phyloP scores from a whole-genome alignment of 1,140 invertebrate species.

The Camponotus vicinus region DNA sequence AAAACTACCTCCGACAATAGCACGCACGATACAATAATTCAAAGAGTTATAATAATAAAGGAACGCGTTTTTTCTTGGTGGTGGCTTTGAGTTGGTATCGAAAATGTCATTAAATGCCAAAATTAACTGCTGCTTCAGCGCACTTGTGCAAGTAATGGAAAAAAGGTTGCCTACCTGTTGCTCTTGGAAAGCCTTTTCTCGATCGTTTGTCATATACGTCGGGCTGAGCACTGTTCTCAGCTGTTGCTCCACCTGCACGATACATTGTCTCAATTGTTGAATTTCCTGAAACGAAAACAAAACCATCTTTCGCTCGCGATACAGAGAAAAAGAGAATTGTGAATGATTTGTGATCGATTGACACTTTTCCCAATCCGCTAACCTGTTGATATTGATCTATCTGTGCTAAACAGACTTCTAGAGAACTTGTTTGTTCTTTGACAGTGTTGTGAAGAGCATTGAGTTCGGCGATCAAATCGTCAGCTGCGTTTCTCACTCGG shows the following conservation, averaged over 20 bases:
- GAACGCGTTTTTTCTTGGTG: conserved; percentile 75
- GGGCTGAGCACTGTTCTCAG: conserved; percentile 93
- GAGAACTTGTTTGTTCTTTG: conserved; percentile 90
- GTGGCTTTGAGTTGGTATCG: conserved; percentile 84
- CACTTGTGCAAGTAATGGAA: conserved; percentile 78
- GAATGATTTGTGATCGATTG: no score
- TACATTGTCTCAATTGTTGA: conserved; percentile 92
- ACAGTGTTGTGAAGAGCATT: conserved; percentile 89
- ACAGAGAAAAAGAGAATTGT: background rate
- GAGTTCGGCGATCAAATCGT: conserved; percentile 90
- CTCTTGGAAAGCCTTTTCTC: conserved; percentile 93
- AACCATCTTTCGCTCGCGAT: conserved; percentile 12
- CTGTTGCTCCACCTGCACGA: conserved; percentile 95
- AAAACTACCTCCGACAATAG: conserved; percentile 49
- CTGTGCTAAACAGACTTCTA: conserved; percentile 93
- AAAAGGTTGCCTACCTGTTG: conserved; percentile 94
- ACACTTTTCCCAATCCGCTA: conserved; percentile 44
- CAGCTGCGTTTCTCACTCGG: conserved; percentile 91
- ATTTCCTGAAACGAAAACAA: conserved; percentile 89
- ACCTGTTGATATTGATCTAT: conserved; percentile 95
- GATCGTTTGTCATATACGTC: conserved; percentile 93
- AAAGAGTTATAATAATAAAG: background rate
- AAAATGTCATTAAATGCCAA: conserved; percentile 75
- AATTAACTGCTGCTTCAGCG: conserved; percentile 81
- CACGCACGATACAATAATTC: conserved; percentile 3